Evolutionary conservation across 2,888 invertebrate species (phyloP).

Genomic region (Sclerodermus sp.): DNA sequence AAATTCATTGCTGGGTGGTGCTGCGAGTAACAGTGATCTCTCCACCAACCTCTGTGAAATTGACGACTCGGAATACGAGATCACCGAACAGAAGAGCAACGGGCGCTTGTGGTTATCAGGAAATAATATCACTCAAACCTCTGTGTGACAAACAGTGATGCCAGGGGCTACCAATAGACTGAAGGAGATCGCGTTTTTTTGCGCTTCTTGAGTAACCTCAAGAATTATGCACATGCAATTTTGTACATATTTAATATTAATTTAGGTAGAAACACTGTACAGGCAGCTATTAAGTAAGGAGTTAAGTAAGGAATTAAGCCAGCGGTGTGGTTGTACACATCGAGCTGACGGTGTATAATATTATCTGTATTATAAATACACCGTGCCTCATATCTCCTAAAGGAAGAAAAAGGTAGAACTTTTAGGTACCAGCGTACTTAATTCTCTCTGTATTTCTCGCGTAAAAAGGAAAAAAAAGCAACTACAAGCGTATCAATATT

Average conservation of each 20-base stretch:
- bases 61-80: constrained; percentile 82
- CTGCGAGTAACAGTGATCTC: constrained; percentile 79
- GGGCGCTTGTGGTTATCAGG: constrained; percentile 53
- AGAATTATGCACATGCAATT: constrained; percentile 41
- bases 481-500: no score
- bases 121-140: constrained; percentile 56
- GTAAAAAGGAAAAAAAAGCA: no score
- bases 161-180: constrained; percentile 18
- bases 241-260: constrained; percentile 44
- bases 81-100: constrained; percentile 55
- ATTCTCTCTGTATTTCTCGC: constrained; percentile 12
- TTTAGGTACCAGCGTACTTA: constrained; percentile 38
- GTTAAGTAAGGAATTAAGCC: not conserved
- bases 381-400: constrained; percentile 30
- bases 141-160: constrained; percentile 53
- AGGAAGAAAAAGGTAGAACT: constrained; percentile 28
- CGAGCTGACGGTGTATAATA: constrained; percentile 12
- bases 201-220: not conserved
- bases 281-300: constrained; percentile 38
- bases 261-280: constrained; percentile 35
- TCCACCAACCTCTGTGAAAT: constrained; percentile 90
- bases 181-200: constrained; percentile 7
- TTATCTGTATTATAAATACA: constrained; percentile 10
- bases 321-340: constrained; percentile 12
- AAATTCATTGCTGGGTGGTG: constrained; percentile 73